These are phyloP conservation scores for Erpornis zantholeuca DNA, from an alignment of 2,113 vertebrate genomes.

Conservation along the genomic window DNA sequence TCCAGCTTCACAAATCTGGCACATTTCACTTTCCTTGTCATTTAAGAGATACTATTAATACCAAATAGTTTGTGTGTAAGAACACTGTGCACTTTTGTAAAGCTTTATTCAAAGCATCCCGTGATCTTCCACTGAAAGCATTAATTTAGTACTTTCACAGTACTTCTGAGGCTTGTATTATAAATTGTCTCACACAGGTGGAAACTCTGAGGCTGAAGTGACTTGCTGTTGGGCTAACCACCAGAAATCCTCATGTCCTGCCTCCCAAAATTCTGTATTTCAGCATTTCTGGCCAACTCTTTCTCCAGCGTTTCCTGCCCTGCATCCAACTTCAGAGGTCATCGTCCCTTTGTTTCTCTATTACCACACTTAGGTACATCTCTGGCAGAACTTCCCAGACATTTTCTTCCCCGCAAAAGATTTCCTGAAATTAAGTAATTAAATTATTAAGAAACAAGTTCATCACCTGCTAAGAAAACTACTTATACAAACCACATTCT, in stretches of 20 bases:
- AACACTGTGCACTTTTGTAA: constrained; percentile 36
- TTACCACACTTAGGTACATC: neutral
- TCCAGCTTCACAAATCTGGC: neutral
- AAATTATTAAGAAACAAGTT: constrained; percentile 13
- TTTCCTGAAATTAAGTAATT: neutral
- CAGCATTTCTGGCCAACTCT: neutral
- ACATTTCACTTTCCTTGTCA: constrained; percentile 7
- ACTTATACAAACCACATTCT: neutral
- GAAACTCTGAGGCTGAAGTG: neutral
- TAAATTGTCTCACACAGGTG: neutral
- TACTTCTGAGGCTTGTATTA: neutral
- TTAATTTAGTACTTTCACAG: constrained; percentile 1
- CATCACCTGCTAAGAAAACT: neutral
- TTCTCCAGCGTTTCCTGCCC: neutral
- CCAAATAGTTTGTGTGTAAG: constrained; percentile 24
- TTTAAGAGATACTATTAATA: constrained; percentile 45
- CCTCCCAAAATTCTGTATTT: neutral
- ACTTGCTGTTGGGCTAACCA: neutral
- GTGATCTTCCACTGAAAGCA: constrained; percentile 25
- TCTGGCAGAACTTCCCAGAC: neutral
- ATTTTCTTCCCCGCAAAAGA: neutral
- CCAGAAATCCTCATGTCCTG: neutral
- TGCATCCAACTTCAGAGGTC: neutral
- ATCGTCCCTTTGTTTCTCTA: neutral
- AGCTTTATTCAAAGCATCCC: constrained; percentile 45